Evolutionary conservation across 2,113 vertebrate genomes (phyloP), one percentile per base, ranked within the genome.

Genomic region (Nanger granti): DNA sequence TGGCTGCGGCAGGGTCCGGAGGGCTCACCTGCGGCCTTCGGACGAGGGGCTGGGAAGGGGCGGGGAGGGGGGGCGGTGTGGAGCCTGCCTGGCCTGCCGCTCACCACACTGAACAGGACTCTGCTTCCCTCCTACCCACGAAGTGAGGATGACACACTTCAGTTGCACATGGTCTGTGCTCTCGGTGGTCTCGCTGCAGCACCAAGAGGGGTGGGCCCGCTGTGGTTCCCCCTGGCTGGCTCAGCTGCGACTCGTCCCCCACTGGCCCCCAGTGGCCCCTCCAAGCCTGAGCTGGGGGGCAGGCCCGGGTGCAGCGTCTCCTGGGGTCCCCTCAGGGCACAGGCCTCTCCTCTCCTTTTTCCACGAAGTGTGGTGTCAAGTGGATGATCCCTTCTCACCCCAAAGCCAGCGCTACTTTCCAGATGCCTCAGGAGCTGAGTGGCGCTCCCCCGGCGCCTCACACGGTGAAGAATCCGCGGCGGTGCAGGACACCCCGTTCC

Each of bases 41-140:
- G 62, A 31, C 18, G 13, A 4, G 59, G 37, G 37, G 3, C 54
- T 28, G 20, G 44, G 73, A 49, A 28, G 59, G 3, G 28, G 84
- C 17, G 1, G 37, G 0, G 1, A 15, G 37, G 3, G 14, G 4
- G 41, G 41, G 41, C 5, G 41, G 41, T 44, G 41, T 8, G 22
- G 57, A 59, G 22, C 73, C 97, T 57, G 41, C 64, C 66, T 73
- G 97, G 66, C 91, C 87, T 37, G 60, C 59, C 34, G 31, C 84
- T 95, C 91, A 41, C 90, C 87, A 95, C 66, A 96, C 87, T 44
- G 79, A 83, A 90, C 98, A 97, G 73, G 96, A 94, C 93, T 4
- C 69, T n/a, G 34, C 26, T 59, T 96, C 73, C 26, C 6, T 92
- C 90, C 97, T 95, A 80, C 88, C 94, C 97, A 98, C 73, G 79